Evolutionary conservation across 2,888 invertebrate genomes (phyloP).

Genomic region (Synanthedon formicaeformis): DNA sequence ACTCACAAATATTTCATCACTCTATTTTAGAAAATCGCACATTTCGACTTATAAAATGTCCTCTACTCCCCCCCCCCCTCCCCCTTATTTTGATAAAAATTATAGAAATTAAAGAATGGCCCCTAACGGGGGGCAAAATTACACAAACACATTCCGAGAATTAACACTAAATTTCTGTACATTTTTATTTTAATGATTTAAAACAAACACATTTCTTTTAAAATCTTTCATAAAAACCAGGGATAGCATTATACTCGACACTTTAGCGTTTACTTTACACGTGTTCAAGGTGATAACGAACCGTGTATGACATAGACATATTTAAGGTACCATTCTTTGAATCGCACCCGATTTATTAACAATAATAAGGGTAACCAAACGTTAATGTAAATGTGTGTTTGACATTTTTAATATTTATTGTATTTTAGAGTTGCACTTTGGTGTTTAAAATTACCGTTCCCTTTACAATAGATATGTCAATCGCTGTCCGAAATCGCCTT

Average conservation of each 20-base stretch:
- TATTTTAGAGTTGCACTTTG: constrained; percentile 68
- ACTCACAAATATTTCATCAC: too few species aligned
- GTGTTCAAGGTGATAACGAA: constrained; percentile 19
- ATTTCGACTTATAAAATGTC: too few species aligned
- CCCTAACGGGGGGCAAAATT: too few species aligned
- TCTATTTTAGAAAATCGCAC: too few species aligned
- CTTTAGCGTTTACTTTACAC: background rate
- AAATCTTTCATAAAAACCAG: background rate
- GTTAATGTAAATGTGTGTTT: constrained; percentile 20
- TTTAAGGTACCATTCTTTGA: constrained; percentile 48
- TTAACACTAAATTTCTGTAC: too few species aligned
- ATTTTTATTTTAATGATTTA: too few species aligned
- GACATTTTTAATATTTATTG: constrained; percentile 44
- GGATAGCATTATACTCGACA: background rate
- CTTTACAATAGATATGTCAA: constrained; percentile 74
- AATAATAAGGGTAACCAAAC: constrained; percentile 17
- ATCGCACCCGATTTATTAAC: constrained; percentile 40
- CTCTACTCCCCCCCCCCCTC: too few species aligned
- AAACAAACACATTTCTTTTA: too few species aligned
- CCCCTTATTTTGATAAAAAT: too few species aligned
- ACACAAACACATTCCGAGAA: too few species aligned
- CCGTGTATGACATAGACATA: constrained; percentile 6
- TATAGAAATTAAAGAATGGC: too few species aligned
- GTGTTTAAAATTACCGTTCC: constrained; percentile 56
- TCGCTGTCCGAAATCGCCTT: constrained; percentile 93